These are phyloP conservation scores for Hedya salicella DNA, from an alignment of 2,888 invertebrate species.

Conservation along the genomic window DNA sequence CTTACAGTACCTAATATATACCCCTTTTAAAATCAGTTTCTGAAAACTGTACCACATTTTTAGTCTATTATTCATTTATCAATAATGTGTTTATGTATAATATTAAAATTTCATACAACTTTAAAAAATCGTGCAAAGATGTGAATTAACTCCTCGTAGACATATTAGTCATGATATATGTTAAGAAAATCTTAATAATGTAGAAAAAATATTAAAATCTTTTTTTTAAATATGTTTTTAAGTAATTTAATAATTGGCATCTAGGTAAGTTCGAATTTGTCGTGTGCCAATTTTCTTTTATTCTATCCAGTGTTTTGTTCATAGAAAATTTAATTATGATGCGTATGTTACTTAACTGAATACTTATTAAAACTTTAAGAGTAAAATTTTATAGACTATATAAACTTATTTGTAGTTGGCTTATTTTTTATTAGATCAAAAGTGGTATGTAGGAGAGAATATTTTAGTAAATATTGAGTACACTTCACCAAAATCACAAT, in stretches of 20 bases:
- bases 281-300: constrained; percentile 70
- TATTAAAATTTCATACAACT: no score
- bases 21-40: no score
- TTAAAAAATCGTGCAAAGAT: neutral
- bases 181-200: neutral
- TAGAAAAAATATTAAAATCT: neutral
- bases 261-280: constrained; percentile 58
- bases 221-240: neutral
- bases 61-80: no score
- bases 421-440: constrained; percentile 11
- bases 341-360: neutral
- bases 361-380: constrained; percentile 1
- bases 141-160: neutral
- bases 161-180: neutral
- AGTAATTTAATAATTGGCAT: constrained; percentile 10
- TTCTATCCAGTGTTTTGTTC: constrained; percentile 28
- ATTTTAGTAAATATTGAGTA: constrained; percentile 24
- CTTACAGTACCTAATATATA: no score
- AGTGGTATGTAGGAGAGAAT: neutral
- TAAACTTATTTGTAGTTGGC: constrained; percentile 11
- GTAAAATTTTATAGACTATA: constrained; percentile 4
- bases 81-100: no score
- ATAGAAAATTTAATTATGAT: constrained; percentile 3
- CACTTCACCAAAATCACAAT: constrained; percentile 27
- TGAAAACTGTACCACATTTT: no score